Evolutionary conservation across 2,888 invertebrate genomes (phyloP), one percentile per base, ranked within the genome.

Genomic region (Callosobruchus maculatus): DNA sequence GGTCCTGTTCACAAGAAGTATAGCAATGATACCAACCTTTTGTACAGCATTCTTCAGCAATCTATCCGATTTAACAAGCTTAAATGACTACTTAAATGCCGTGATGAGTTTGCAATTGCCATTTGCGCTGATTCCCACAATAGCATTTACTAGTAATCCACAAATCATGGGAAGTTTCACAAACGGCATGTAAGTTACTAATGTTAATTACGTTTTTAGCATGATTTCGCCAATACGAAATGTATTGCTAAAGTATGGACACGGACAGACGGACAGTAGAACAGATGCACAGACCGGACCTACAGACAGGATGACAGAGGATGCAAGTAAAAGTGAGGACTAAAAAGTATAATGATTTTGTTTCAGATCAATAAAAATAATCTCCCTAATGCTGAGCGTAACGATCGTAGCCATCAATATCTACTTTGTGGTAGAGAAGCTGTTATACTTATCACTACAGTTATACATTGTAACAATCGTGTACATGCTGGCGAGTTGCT

Each of bases 101-200:
- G 90, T 96, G 7, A 95, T 96, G 95, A 92, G 93, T 79, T 87
- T 96, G n/a, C 95, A 95, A 84, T 87, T 96, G 77, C 96, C 96
- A 0, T 96, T 96, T 85, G 96, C 96, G 1, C 90, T 94, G 4
- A 89, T 96, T 75, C 96, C 96, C 2, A 93, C 94, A 0, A 91
- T 97, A 75, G 95, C 95, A 0, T 95, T 97, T 83, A 95, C 96
- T 0, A 93, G 94, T 73, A 93, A 93, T 80, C 85, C 87, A 3
- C 88, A 89, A 72, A 91, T 96, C 70, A 97, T 96, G 96, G 94
- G 94, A 66, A 92, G 93, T 80, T 96, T 96, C 85, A 91, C 90
- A 66, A 95, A 94, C 87, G 93, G 94, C 87, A 76, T 90, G 94
- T 94, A 87, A 88, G 92, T 89, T n/a, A n/a, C n/a, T n/a, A n/a